These are phyloP conservation scores for Eidolon helvum DNA, from an alignment of 2,113 vertebrate species.

Conservation along the genomic window DNA sequence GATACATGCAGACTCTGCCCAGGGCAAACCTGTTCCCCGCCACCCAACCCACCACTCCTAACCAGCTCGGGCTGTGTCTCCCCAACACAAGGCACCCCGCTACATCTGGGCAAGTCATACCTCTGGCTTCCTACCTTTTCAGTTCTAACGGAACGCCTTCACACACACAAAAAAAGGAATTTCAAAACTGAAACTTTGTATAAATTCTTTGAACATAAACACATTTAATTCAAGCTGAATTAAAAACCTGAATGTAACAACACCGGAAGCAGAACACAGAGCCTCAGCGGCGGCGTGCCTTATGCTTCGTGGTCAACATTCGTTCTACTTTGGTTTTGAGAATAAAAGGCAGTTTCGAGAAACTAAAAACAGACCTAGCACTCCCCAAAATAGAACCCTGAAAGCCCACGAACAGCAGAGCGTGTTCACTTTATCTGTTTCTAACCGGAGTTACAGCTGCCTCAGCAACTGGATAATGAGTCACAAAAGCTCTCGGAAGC, in stretches of 20 bases:
- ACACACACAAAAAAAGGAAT: neutral
- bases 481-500: neutral
- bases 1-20: neutral
- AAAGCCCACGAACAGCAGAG: neutral
- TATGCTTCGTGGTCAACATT: neutral
- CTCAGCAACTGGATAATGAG: neutral
- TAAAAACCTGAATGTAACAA: neutral
- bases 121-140: neutral
- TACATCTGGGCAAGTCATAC: no score
- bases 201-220: neutral
- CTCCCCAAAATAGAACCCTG: conserved; percentile 41
- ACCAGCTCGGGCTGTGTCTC: neutral
- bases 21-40: neutral
- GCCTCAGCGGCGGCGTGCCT: neutral
- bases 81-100: neutral
- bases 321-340: neutral
- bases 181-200: neutral
- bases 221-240: neutral
- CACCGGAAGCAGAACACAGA: neutral
- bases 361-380: conserved; percentile 52
- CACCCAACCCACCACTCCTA: neutral
- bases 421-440: neutral
- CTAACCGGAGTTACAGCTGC: neutral
- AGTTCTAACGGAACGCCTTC: neutral
- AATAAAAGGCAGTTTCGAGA: conserved; percentile 43